phyloP scores from a whole-genome alignment of 2,113 vertebrate genomes.

The Pteronura brasiliensis region DNA sequence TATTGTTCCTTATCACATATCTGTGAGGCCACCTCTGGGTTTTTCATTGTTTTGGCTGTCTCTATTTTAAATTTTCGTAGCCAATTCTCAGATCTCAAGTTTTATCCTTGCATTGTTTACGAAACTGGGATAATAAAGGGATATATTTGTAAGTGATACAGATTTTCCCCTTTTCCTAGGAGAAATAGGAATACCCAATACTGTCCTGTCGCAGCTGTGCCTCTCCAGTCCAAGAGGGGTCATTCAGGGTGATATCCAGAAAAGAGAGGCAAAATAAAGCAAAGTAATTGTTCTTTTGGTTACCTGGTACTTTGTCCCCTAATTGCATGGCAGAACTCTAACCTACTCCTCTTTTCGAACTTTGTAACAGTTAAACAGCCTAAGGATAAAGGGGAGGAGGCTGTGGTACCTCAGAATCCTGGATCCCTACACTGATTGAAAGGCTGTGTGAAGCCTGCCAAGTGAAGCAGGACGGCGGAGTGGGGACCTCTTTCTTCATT shows the following conservation, averaged over 20 bases:
- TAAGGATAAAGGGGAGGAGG: not conserved
- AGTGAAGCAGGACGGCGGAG: not conserved
- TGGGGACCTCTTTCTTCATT: not conserved
- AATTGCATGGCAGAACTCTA: not conserved
- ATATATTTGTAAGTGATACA: not conserved
- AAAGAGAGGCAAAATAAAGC: not conserved
- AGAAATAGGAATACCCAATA: not conserved
- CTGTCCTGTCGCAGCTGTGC: not conserved
- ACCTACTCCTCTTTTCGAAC: not conserved
- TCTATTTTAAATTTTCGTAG: not conserved
- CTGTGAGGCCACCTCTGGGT: not conserved
- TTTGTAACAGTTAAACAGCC: not conserved
- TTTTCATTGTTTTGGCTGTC: constrained; percentile 18
- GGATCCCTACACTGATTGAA: not conserved
- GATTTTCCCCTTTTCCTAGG: not conserved
- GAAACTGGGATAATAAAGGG: not conserved
- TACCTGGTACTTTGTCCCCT: not conserved
- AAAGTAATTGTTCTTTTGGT: not conserved
- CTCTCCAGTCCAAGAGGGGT: not conserved
- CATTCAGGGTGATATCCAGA: not conserved
- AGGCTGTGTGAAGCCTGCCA: not conserved
- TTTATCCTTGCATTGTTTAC: not conserved
- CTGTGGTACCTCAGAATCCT: not conserved
- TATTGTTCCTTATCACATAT: not conserved
- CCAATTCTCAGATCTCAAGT: not conserved